Base-by-base conservation (phyloP, 2,888 invertebrate genomes). In the Heteromyza rotundicornis region DNA sequence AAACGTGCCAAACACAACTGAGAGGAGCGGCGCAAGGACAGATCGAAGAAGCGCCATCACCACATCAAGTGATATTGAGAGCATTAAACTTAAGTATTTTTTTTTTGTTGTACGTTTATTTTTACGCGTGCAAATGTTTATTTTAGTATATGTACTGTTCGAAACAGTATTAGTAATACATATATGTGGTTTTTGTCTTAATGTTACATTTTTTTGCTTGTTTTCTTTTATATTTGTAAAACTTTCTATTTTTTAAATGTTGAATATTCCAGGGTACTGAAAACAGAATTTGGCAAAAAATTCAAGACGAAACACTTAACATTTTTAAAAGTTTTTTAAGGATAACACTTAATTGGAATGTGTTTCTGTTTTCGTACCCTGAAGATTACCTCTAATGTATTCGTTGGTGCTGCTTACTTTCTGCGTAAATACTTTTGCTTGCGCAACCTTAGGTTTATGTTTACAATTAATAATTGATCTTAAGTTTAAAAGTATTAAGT, bases 1-100 rank as follows among this genome's bases (percentile, higher is more conserved):
- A 94, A 94, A 82, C 85, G 91, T 58, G 95, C 98, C 2, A 90
- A 95, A 54, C 98, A 98, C 83, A 98, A 98, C 86, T 98, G 87
- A 83, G 40, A 10, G 16, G 2, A n/a, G 12, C 10, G 16, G 12
- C 16, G 40, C 27, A 27, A 27, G 14, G 40, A n/a, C 14, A n/a
- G 40, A 10, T n/a, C 5, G 40, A 40, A 40, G 40, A n/a, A 40
- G 40, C 5, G 8, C n/a, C 40, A n/a, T 10, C 12, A 40, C 14
- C 14, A n/a, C n/a, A 3, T 7, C 14, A n/a, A n/a, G 40, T 40
- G 40, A 40, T 40, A 40, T 40, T 40, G 8, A 7, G 27, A 27
- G 27, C 27, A 40, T n/a, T 40, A 40, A 60, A 59, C 59, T 58
- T 59, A 62, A 65, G 63, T 63, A 62, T 62, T 65, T 44, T 44